phyloP scores from a whole-genome alignment of 1,140 invertebrate species.

The Zaprionus vittiger region DNA sequence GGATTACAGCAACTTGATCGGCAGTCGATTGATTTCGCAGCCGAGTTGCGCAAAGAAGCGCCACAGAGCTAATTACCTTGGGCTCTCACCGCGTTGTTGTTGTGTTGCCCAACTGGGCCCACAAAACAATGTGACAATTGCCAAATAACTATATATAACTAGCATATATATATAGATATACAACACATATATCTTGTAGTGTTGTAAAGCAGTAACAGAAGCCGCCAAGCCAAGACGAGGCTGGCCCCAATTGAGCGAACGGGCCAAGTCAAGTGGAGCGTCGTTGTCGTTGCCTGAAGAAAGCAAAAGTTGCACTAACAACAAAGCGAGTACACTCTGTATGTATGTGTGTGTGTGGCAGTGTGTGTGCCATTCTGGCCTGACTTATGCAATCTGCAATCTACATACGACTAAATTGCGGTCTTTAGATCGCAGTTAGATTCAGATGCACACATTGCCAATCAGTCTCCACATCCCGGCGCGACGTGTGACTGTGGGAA shows the following conservation, averaged over 20 bases:
- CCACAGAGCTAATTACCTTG: constrained; percentile 61
- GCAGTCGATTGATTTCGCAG: constrained; percentile 58
- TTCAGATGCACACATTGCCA: constrained; percentile 63
- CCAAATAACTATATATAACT: constrained; percentile 31
- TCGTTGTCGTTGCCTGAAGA: constrained; percentile 47
- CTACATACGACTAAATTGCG: constrained; percentile 56
- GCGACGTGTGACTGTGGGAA: constrained; percentile 50
- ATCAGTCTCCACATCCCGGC: constrained; percentile 62
- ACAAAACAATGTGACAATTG: constrained; percentile 79
- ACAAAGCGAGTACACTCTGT: neutral
- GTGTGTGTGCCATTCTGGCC: constrained; percentile 51
- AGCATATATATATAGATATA: constrained; percentile 32
- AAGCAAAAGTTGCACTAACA: constrained; percentile 61
- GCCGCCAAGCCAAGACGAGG: constrained; percentile 12
- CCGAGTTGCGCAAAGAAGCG: constrained; percentile 39
- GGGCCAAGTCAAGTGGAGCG: constrained; percentile 52
- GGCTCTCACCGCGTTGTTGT: neutral
- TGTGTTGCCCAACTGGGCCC: constrained; percentile 19
- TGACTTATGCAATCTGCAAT: constrained; percentile 59
- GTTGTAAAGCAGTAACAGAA: constrained; percentile 68
- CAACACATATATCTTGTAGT: constrained; percentile 14
- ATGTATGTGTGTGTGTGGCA: constrained; percentile 4
- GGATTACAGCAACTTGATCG: constrained; percentile 25
- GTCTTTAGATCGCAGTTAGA: constrained; percentile 47
- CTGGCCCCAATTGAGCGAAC: constrained; percentile 37